Evolutionary conservation across 1,140 invertebrate genomes (phyloP).

Genomic region (Eriosoma lanigerum): DNA sequence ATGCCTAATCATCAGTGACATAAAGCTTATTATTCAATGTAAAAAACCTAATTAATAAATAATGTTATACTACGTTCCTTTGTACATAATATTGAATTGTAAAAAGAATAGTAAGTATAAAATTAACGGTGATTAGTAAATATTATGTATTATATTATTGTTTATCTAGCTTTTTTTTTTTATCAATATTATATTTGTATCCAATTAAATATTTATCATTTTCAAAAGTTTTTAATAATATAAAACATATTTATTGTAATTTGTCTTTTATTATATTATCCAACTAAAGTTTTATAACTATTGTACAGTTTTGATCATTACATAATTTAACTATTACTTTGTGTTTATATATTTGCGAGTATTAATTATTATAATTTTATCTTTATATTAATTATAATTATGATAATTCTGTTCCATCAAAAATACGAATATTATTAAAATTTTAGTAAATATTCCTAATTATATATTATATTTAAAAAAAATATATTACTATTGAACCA

Average conservation of each 20-base stretch:
- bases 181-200: neutral
- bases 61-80: neutral
- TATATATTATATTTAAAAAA: too few relatives aligned
- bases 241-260: neutral
- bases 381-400: neutral
- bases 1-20: constrained; percentile 44
- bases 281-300: neutral
- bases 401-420: neutral
- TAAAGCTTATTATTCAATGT: constrained; percentile 35
- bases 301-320: neutral
- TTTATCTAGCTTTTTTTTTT: neutral
- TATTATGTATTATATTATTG: neutral
- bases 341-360: neutral
- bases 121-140: neutral
- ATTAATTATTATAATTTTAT: neutral
- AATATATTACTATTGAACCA: too few relatives aligned
- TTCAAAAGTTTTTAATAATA: neutral
- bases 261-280: too few relatives aligned
- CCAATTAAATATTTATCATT: neutral
- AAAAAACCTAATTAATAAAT: neutral
- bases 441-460: too few relatives aligned
- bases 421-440: too few relatives aligned
- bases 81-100: neutral
- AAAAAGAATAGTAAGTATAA: too few relatives aligned
- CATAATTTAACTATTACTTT: neutral